phyloP scores from a whole-genome alignment of 2,888 invertebrate species.

The Drosophila nr. fundita region DNA sequence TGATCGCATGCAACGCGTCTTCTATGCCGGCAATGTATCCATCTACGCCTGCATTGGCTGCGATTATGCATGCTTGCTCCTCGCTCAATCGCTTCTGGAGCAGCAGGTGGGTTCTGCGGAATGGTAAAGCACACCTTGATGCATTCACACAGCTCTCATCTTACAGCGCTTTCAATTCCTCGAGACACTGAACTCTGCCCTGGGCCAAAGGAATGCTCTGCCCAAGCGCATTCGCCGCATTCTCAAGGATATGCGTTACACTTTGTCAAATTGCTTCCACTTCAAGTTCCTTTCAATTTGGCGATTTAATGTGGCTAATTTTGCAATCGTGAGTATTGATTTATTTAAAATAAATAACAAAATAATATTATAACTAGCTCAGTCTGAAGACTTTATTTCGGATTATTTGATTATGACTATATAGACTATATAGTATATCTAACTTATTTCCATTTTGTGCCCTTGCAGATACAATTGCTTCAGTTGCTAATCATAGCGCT shows the following conservation, averaged over 20 bases:
- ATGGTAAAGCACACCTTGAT: background rate
- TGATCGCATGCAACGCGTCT: slow-evolving; percentile 63
- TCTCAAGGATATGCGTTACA: slow-evolving; percentile 47
- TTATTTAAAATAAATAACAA: background rate
- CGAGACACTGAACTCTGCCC: slow-evolving; percentile 6
- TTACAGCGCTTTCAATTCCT: slow-evolving; percentile 47
- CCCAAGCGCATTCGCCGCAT: slow-evolving; percentile 39
- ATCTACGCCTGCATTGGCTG: slow-evolving; percentile 78
- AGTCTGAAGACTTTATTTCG: background rate
- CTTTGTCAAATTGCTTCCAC: slow-evolving; percentile 28
- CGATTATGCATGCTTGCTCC: slow-evolving; percentile 75
- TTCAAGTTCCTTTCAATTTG: slow-evolving; percentile 45
- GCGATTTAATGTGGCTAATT: slow-evolving; percentile 47
- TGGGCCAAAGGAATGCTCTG: slow-evolving; percentile 21
- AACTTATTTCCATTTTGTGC: background rate
- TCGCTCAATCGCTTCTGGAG: slow-evolving; percentile 52
- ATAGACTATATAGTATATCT: background rate
- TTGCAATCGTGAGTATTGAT: slow-evolving; percentile 33
- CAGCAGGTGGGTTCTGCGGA: slow-evolving; percentile 54
- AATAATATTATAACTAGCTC: background rate
- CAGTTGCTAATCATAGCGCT: slow-evolving; percentile 48
- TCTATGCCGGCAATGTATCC: slow-evolving; percentile 72
- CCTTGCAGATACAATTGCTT: slow-evolving; percentile 41
- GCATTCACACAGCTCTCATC: background rate
- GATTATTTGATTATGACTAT: background rate